A percentile compares a stretch with the other conserved stretches of the same genome.
phyloP scores from a whole-genome alignment of 2,113 vertebrate genomes.

The Lepidiolamprologus cunningtoni region DNA sequence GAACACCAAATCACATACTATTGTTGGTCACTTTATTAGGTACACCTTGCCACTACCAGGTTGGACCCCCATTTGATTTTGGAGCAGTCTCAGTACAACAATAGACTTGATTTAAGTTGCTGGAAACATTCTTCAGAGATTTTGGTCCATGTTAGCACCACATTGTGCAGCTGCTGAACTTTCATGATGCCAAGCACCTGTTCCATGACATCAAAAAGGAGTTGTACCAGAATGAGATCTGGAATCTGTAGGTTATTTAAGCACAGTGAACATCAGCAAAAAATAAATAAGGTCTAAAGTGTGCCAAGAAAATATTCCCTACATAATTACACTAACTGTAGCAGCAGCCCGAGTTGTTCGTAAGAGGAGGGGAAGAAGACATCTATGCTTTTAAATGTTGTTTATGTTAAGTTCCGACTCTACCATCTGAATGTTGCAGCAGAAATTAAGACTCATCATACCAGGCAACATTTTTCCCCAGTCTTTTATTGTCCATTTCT shows the following conservation, averaged over 20 bases:
- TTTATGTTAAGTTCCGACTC: not conserved
- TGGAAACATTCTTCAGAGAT: not conserved
- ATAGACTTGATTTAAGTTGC: not conserved
- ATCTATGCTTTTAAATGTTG: not conserved
- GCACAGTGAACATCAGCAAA: not conserved
- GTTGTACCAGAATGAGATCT: not conserved
- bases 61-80: not conserved
- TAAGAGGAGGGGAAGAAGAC: not conserved
- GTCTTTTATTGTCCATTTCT: not conserved
- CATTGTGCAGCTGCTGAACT: not conserved
- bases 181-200: not conserved
- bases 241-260: not conserved
- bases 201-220: not conserved
- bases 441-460: not conserved
- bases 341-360: not conserved
- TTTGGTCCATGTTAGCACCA: not conserved
- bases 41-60: not conserved
- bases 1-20: not conserved
- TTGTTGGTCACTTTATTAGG: not conserved
- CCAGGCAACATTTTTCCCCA: not conserved
- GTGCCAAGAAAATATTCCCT: not conserved
- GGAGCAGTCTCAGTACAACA: not conserved
- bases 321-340: not conserved
- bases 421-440: not conserved
- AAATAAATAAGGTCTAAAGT: not conserved